Evolutionary conservation across 2,113 vertebrate genomes (phyloP), one percentile per base, ranked within the genome.

Genomic region (Rutilus rutilus): DNA sequence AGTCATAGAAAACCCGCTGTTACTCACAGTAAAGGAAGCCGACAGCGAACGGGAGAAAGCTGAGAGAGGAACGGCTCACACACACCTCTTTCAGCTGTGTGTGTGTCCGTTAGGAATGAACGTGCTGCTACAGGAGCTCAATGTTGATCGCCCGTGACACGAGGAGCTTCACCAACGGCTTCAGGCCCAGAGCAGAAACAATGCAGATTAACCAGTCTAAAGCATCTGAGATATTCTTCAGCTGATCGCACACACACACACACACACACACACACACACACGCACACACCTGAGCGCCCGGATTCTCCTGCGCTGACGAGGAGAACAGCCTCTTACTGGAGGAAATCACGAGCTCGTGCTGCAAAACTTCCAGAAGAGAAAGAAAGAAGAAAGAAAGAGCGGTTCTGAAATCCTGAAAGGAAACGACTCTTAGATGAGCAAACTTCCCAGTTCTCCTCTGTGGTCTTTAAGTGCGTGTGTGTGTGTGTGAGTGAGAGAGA

Each of bases 141-240:
- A 15, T 7, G 57, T 21, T 21, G 17, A 5, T 84, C 52, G 21
- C 23, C 39, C 52, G 74, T 52, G 76, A 25, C 21, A n/a, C 23
- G 15, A 73, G 50, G 50, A 79, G 79, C 86, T 77, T 54, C 8
- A 74, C 60, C 2, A 77, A 30, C 4, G 23, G 47, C 19, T 39
- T 27, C 15, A 74, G 71, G 54, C 17, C 54, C 19, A 64, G 33
- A 39, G 39, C 6, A 1, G 52, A 30, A 86, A 73, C 27, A 78
- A 88, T 88, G 87, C 82, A 19, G 33, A 33, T 54, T 39, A 33
- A 88, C 87, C 64, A 25, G 87, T n/a, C 42, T 17, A 45, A 81
- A 69, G 81, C 73, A 88, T 69, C 50, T 10, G 11, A 85, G 78
- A 33, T 57, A 21, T 52, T 33, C 23, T 17, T 42, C 39, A 42